Evolutionary conservation across 2,113 vertebrate genomes (phyloP).

Genomic region (Smithornis capensis): DNA sequence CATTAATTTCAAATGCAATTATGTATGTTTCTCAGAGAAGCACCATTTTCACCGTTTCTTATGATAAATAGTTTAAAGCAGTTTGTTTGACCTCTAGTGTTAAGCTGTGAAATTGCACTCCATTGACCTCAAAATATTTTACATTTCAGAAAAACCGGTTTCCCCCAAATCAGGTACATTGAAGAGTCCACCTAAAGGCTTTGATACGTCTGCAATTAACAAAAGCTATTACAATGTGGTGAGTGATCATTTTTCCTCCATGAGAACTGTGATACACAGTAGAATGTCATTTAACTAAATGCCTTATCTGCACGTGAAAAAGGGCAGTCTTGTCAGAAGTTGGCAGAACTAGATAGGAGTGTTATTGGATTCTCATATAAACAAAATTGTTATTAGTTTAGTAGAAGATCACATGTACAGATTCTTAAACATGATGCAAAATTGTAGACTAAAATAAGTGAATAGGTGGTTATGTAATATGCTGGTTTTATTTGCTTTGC

Average conservation of each 20-base stretch:
- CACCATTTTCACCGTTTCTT: not conserved
- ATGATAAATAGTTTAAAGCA: not conserved
- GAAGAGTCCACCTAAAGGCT: constrained; percentile 96
- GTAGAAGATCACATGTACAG: not conserved
- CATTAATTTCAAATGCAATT: not conserved
- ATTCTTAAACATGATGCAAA: not conserved
- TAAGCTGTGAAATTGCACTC: constrained; percentile 14
- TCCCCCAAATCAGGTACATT: constrained; percentile 92
- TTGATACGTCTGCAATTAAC: constrained; percentile 92
- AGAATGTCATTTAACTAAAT: not conserved
- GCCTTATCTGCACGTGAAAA: not conserved
- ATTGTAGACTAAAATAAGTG: not conserved
- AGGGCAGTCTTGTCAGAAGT: not conserved
- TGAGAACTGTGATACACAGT: not conserved
- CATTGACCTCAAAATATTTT: not conserved
- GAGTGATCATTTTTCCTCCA: constrained; percentile 53
- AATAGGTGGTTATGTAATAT: not conserved
- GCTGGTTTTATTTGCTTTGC: not conserved
- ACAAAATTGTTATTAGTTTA: not conserved
- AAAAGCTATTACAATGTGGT: constrained; percentile 99
- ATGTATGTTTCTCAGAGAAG: not conserved
- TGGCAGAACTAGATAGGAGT: not conserved
- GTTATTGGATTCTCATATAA: not conserved
- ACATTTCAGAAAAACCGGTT: constrained; percentile 89
- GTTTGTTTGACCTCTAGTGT: constrained; percentile 49